Conservation (phyloP, 2,797 vertebrate genomes). For the Microcaecilia unicolor region DNA sequence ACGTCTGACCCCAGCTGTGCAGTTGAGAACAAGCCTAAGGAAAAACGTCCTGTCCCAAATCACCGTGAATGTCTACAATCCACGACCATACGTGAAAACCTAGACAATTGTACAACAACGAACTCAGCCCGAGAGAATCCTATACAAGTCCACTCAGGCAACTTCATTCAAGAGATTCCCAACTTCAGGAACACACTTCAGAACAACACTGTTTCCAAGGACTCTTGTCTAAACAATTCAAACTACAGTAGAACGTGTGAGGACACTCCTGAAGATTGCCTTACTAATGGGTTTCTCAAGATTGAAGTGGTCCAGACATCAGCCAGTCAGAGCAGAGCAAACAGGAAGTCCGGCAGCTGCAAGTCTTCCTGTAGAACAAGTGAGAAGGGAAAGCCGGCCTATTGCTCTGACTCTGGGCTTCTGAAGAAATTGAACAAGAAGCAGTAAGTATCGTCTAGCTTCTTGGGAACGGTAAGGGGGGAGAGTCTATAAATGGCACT, state of each 20-base stretch:
- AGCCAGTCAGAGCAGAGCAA: slow-evolving; percentile 32
- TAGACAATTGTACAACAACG: neutral
- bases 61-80: no score
- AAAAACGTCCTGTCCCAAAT: no score
- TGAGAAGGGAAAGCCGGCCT: slow-evolving; percentile 36
- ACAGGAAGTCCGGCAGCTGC: slow-evolving; percentile 40
- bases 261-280: slow-evolving; percentile 16
- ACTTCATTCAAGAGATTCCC: neutral
- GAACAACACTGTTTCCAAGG: neutral
- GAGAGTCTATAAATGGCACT: no score
- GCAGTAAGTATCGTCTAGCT: slow-evolving; percentile 47
- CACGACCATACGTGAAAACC: no score
- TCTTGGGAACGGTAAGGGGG: no score
- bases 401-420: slow-evolving; percentile 42
- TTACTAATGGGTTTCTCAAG: slow-evolving; percentile 3
- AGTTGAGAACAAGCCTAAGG: no score
- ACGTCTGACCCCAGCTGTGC: no score
- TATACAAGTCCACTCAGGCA: neutral
- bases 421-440: slow-evolving; percentile 42
- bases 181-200: neutral
- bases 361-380: slow-evolving; percentile 36
- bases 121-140: neutral
- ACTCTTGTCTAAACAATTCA: neutral
- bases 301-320: slow-evolving; percentile 37
- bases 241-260: neutral